phyloP scores from a whole-genome alignment of 2,888 invertebrate species.

The Leptopterna dolabrata region DNA sequence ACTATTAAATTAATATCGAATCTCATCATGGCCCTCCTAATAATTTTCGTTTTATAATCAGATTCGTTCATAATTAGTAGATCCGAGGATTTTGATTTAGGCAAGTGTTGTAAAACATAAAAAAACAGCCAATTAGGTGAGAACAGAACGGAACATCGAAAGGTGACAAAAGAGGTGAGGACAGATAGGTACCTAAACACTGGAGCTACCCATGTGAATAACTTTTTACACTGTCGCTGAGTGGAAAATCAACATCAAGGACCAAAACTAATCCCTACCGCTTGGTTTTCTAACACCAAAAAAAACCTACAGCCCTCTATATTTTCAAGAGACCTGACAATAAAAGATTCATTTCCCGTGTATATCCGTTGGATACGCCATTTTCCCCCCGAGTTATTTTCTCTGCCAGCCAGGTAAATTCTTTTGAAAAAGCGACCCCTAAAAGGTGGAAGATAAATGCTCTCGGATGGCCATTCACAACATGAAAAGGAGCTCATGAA shows the following conservation, averaged over 20 bases:
- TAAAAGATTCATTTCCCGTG: background rate
- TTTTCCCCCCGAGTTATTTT: no score
- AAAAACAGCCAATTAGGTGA: no score
- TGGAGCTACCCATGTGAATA: background rate
- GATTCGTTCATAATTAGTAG: no score
- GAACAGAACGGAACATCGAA: no score
- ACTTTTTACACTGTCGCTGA: background rate
- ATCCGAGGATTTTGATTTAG: no score
- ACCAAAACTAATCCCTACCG: background rate
- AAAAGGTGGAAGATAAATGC: background rate
- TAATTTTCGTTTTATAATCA: no score
- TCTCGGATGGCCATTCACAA: background rate
- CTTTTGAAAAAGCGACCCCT: background rate
- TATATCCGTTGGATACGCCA: background rate
- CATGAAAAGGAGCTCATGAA: background rate
- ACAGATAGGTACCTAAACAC: no score
- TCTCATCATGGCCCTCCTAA: no score
- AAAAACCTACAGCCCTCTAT: background rate
- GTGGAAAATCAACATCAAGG: background rate
- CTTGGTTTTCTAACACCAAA: background rate
- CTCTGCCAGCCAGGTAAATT: background rate
- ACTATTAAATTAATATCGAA: no score
- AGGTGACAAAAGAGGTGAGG: no score
- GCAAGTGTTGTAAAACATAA: no score
- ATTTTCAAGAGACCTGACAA: background rate